These are phyloP conservation scores for Spialia ferax DNA, from an alignment of 2,888 invertebrate genomes.

Conservation along the genomic window DNA sequence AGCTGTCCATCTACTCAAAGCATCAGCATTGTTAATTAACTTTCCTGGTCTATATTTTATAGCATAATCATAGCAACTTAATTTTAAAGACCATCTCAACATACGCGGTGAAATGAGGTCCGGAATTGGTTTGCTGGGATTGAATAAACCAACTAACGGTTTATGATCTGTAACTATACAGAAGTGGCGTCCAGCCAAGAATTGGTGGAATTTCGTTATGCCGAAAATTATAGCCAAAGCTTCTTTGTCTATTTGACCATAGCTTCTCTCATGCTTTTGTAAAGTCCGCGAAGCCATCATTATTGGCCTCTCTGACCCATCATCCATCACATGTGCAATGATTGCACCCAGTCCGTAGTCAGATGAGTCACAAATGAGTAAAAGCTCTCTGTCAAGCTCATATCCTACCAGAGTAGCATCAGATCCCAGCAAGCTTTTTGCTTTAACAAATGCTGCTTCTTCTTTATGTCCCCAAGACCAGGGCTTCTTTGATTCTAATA, in stretches of 20 bases:
- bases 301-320: constrained; percentile 44
- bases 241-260: constrained; percentile 47
- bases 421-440: constrained; percentile 35
- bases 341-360: constrained; percentile 46
- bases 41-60: constrained; percentile 21
- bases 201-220: constrained; percentile 1
- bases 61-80: constrained; percentile 20
- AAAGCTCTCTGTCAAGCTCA: constrained; percentile 12
- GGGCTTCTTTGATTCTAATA: constrained; percentile 22
- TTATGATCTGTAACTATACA: constrained; percentile 13
- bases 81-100: constrained; percentile 24
- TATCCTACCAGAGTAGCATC: constrained; percentile 33
- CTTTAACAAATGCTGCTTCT: constrained; percentile 17
- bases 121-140: constrained; percentile 13
- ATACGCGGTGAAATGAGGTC: constrained; percentile 27
- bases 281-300: constrained; percentile 46
- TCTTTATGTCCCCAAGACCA: constrained; percentile 14
- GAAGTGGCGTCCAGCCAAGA: constrained; percentile 15
- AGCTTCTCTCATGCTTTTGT: constrained; percentile 43
- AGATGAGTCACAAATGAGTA: constrained; percentile 40
- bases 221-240: constrained; percentile 31
- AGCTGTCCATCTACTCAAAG: constrained; percentile 20
- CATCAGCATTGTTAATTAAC: constrained; percentile 22
- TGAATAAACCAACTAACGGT: constrained; percentile 9
- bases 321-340: constrained; percentile 43